Evolutionary conservation across 1,140 invertebrate genomes (phyloP).

Genomic region (Dendrolimus punctatus): DNA sequence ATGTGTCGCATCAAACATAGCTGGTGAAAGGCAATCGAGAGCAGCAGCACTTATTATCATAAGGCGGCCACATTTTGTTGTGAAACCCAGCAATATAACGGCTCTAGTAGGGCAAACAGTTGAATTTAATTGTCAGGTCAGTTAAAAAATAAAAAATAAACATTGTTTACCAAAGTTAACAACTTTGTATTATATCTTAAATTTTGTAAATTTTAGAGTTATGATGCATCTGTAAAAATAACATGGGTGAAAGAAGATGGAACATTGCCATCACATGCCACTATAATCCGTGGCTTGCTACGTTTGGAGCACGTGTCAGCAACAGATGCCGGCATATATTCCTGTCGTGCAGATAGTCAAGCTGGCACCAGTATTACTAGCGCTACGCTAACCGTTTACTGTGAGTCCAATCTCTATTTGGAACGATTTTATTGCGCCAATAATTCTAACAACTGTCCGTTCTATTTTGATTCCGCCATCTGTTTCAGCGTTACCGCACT

Average conservation of each 20-base stretch:
- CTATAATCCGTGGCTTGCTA: constrained; percentile 76
- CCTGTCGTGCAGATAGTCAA: constrained; percentile 66
- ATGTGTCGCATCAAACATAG: constrained; percentile 90
- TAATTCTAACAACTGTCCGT: constrained; percentile 48
- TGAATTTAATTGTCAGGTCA: constrained; percentile 70
- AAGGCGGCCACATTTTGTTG: constrained; percentile 64
- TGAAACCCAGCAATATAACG: constrained; percentile 61
- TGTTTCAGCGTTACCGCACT: constrained; percentile 90
- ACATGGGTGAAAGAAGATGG: constrained; percentile 64
- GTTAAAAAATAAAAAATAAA: constrained; percentile 5
- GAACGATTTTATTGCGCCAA: constrained; percentile 45
- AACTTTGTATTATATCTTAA: constrained; percentile 3
- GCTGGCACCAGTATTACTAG: constrained; percentile 62
- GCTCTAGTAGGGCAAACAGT: constrained; percentile 64
- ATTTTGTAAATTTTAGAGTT: constrained; percentile 43
- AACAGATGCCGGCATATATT: constrained; percentile 64
- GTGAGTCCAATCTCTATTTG: constrained; percentile 47
- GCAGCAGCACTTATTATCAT: constrained; percentile 85
- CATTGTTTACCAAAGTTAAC: constrained; percentile 1
- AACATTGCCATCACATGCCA: constrained; percentile 78
- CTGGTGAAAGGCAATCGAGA: constrained; percentile 83
- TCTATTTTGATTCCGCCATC: constrained; percentile 62
- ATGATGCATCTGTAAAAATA: constrained; percentile 59
- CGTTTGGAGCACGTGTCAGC: constrained; percentile 62
- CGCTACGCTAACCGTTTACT: constrained; percentile 66